phyloP scores from a whole-genome alignment of 2,113 vertebrate species.

The Stigmatopora nigra region DNA sequence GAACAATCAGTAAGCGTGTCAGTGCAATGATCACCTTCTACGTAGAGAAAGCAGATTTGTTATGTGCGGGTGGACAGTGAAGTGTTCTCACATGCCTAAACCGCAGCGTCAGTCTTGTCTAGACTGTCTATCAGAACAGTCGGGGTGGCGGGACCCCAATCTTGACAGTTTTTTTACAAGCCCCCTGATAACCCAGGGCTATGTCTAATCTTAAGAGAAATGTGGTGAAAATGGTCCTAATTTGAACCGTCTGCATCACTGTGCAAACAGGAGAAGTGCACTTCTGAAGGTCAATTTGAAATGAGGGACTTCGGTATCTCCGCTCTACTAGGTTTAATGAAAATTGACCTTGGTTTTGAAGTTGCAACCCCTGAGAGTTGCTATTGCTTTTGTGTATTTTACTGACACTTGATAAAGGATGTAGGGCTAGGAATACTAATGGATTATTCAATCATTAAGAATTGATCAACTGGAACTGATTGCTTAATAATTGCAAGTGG shows the following conservation, averaged over 20 bases:
- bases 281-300: neutral
- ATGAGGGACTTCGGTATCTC: neutral
- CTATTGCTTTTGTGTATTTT: neutral
- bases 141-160: neutral
- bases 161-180: slow-evolving; percentile 3
- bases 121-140: slow-evolving; percentile 1
- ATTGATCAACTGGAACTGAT: neutral
- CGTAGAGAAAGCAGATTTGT: slow-evolving; percentile 34
- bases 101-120: neutral
- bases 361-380: neutral
- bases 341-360: neutral
- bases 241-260: neutral
- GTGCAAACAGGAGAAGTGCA: neutral
- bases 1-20: slow-evolving; percentile 36
- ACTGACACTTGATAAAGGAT: neutral
- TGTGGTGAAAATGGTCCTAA: neutral
- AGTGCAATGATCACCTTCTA: slow-evolving; percentile 60
- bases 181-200: neutral
- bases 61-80: slow-evolving; percentile 11
- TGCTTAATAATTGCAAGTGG: neutral
- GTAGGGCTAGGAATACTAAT: neutral
- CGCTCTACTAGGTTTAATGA: neutral
- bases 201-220: neutral
- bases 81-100: neutral
- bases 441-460: neutral